Evolutionary conservation across 2,888 invertebrate species (phyloP), one percentile per base, ranked within the genome.

Genomic region (Dasysyrphus tricinctus): DNA sequence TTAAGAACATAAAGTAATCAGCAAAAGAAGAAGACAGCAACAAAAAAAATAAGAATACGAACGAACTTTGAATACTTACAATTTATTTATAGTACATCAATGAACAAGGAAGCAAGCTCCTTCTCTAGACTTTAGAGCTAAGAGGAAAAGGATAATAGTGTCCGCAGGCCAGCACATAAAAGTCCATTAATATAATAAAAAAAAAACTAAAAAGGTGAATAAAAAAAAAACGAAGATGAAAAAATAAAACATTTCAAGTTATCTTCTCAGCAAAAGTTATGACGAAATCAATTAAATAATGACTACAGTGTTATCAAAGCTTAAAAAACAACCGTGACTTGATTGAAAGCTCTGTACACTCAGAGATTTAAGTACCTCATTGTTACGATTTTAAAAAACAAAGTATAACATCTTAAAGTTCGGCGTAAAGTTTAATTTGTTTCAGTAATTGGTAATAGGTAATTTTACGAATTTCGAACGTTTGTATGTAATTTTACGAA

Each of bases 1-100:
- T 85, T 85, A 77, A 85, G 77, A 85, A 76, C 80, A 85, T 85
- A 77, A 77, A 85, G 77, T 76, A 80, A 77, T 85, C 76, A 69
- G 32, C 47, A 76, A 19, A 47, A 69, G 37, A 59, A 49, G 24
- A 16, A 37, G 14, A n/a, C n/a, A n/a, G 11, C 12, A 49, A 39
- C 1, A 54, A n/a, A 49, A 47, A 39, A 6, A 56, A 11, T 3
- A 49, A 51, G 24, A 54, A 54, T 24, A 54, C 24, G 34, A 42
- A 54, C 24, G 34, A 42, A 61, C 42, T 29, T 14, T 59, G 69
- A 19, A 72, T 54, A 61, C 51, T 49, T 47, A 65, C 39, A 47
- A 49, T 59, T 37, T 49, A 59, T 29, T 56, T 37, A 67, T 39
- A 47, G 19, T 51, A 32, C 77, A 57, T 49, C n/a, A 34, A 61